A percentile compares a stretch with the other conserved stretches of the same genome.
Conservation (phyloP, 2,888 invertebrate species). For the Nephrocerus scutellatus region DNA sequence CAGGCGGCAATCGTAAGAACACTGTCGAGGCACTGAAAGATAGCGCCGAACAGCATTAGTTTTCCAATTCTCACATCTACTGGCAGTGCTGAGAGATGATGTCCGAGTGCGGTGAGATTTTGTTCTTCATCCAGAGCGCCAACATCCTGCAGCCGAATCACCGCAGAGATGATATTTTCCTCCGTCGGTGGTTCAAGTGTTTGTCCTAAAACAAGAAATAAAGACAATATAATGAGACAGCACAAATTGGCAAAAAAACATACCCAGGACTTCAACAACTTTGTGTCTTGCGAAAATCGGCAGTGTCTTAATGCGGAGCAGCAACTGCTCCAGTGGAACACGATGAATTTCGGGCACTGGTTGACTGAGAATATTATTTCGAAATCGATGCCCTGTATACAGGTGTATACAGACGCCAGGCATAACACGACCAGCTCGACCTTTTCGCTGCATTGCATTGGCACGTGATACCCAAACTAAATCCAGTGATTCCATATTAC, state of each 20-base stretch:
- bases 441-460: slow-evolving; percentile 82
- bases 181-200: slow-evolving; percentile 67
- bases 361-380: slow-evolving; percentile 61
- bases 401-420: slow-evolving; percentile 77
- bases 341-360: slow-evolving; percentile 85
- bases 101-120: slow-evolving; percentile 75
- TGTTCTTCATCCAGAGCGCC: slow-evolving; percentile 71
- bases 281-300: slow-evolving; percentile 36
- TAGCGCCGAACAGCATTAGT: slow-evolving; percentile 82
- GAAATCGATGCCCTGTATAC: slow-evolving; percentile 67
- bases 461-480: slow-evolving; percentile 85
- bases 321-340: slow-evolving; percentile 76
- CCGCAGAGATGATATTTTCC: slow-evolving; percentile 61
- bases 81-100: slow-evolving; percentile 80
- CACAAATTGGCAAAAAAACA: not conserved
- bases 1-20: slow-evolving; percentile 85
- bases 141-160: slow-evolving; percentile 64
- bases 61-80: slow-evolving; percentile 91
- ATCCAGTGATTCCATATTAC: slow-evolving; percentile 81
- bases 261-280: slow-evolving; percentile 36
- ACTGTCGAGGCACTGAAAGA: slow-evolving; percentile 86
- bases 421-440: slow-evolving; percentile 86
- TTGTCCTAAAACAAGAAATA: slow-evolving; percentile 38
- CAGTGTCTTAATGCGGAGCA: slow-evolving; percentile 68
- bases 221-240: too few species aligned